These are phyloP conservation scores for Neostethus bicornis DNA, from an alignment of 2,797 vertebrate genomes.

Conservation along the genomic window DNA sequence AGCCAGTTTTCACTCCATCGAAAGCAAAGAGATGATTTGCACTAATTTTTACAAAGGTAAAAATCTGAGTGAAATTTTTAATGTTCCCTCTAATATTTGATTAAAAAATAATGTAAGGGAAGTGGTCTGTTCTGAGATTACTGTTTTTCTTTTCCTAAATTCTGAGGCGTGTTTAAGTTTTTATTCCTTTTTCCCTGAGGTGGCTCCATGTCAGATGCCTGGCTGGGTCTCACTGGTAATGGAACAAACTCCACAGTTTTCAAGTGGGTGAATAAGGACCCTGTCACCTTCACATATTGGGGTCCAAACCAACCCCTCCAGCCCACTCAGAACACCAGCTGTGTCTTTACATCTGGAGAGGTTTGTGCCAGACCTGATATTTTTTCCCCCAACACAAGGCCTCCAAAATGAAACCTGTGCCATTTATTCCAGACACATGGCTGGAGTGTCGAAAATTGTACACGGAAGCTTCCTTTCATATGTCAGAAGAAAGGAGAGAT, in stretches of 20 bases:
- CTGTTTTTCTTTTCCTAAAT: neutral
- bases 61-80: constrained; percentile 1
- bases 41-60: constrained; percentile 83
- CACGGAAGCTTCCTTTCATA: constrained; percentile 79
- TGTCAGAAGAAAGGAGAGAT: constrained; percentile 88
- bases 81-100: too few species aligned
- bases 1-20: constrained; percentile 89
- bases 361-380: constrained; percentile 25
- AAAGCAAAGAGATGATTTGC: constrained; percentile 87
- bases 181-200: constrained; percentile 60
- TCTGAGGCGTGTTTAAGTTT: neutral
- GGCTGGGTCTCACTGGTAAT: constrained; percentile 86
- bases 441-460: constrained; percentile 86
- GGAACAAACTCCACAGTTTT: constrained; percentile 74
- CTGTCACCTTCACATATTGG: constrained; percentile 90
- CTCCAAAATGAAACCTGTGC: constrained; percentile 22
- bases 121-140: neutral
- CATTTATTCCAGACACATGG: constrained; percentile 57
- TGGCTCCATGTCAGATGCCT: constrained; percentile 72
- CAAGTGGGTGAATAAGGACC: constrained; percentile 82
- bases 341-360: constrained; percentile 83
- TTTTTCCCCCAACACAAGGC: neutral
- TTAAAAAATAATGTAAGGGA: too few species aligned
- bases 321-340: constrained; percentile 75
- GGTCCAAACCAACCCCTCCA: constrained; percentile 82